Conservation (phyloP, 2,113 vertebrate species). For the Chamaea fasciata region DNA sequence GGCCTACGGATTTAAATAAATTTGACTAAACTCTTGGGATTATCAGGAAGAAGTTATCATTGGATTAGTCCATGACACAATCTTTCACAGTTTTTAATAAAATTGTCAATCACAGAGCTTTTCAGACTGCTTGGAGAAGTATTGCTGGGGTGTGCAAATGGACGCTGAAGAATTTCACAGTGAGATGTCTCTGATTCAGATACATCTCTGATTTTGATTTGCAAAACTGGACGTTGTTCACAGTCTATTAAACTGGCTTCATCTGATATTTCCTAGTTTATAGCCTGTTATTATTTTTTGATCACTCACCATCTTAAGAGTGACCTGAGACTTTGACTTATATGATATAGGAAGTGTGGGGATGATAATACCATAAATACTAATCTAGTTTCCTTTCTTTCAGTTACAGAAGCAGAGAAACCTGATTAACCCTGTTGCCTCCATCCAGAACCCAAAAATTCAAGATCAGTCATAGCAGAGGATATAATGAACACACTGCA, state of each 20-base stretch:
- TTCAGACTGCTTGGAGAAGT: background rate
- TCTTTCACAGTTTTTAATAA: background rate
- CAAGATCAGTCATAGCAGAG: background rate
- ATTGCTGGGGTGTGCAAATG: background rate
- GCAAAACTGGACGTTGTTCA: background rate
- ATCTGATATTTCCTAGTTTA: background rate
- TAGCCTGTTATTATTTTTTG: constrained; percentile 18
- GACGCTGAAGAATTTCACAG: background rate
- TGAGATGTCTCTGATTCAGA: background rate
- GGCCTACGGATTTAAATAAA: background rate
- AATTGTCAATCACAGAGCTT: background rate
- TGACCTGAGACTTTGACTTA: background rate
- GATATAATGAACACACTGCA: background rate
- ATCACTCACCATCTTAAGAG: background rate
- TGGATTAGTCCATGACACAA: background rate
- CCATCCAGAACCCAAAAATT: background rate
- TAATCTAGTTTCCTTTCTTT: background rate
- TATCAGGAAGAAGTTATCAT: background rate
- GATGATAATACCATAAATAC: background rate
- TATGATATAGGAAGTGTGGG: background rate
- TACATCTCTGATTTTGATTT: background rate
- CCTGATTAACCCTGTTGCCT: background rate
- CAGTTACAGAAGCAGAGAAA: background rate
- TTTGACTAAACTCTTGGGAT: background rate
- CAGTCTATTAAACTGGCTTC: background rate